Evolutionary conservation across 1,140 invertebrate species (phyloP).

Genomic region (Trachymyrmex septentrionalis): DNA sequence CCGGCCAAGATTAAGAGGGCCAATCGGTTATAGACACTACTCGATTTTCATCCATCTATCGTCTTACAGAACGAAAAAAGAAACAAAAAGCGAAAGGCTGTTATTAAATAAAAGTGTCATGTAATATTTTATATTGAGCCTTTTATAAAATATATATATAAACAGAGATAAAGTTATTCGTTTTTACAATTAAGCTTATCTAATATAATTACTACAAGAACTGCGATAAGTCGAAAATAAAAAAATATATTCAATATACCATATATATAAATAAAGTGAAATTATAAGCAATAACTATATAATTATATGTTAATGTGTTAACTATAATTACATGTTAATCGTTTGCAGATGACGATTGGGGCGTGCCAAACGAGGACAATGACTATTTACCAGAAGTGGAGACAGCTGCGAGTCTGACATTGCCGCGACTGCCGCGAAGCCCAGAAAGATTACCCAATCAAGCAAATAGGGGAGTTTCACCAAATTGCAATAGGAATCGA

Average conservation of each 20-base stretch:
- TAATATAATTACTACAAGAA: not conserved
- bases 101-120: not conserved
- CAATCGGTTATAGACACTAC: not conserved
- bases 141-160: not conserved
- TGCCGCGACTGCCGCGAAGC: constrained; percentile 83
- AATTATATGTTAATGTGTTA: constrained; percentile 8
- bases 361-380: constrained; percentile 80
- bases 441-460: constrained; percentile 80
- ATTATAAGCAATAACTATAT: not conserved
- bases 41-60: not conserved
- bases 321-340: not conserved
- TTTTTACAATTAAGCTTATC: not conserved
- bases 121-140: not conserved
- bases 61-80: not conserved
- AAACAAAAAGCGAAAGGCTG: not conserved
- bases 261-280: not conserved
- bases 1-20: not conserved
- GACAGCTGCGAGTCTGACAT: constrained; percentile 78
- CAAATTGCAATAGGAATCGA: constrained; percentile 75
- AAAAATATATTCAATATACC: not conserved
- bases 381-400: constrained; percentile 80
- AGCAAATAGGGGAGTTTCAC: constrained; percentile 77
- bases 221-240: not conserved
- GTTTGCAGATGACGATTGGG: constrained; percentile 85
- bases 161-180: not conserved